Base-by-base conservation (phyloP, 2,113 vertebrate genomes). In the Semnornis frantzii region DNA sequence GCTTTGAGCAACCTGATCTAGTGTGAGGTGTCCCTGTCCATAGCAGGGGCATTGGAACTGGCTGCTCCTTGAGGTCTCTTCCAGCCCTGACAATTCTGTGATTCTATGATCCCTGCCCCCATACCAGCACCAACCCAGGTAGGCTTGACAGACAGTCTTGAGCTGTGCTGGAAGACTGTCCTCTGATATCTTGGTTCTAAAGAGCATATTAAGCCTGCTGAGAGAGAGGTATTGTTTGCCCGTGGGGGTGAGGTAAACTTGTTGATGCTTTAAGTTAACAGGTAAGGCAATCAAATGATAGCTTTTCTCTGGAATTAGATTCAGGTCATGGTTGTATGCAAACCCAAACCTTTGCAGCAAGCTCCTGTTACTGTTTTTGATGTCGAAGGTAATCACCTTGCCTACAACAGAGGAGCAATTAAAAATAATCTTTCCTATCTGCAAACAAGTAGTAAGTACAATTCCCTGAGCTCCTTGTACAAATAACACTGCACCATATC, bases 81-180 rank as follows among this genome's bases (percentile, higher is more conserved):
- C 42, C 42, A 42, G 42, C 42, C 42, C 42, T 42, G 42, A 42
- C 42, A 42, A 42, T 42, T 42, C 42, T 42, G 14, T 42, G 42
- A 42, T 42, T 42, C 42, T 42, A 42, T 42, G 42, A 42, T 52
- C 39, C 48, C 44, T 55, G 27, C 15, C 82, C 16, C 19, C 3
- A 0, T 3, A 21, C 20, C 70, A 17, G 9, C 13, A 27, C 52
- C 4, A 0, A 52, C 24, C 39, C 4, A 2, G 20, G 10, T 64
- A 9, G 28, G 52, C n/a, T 44, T 57, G 30, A 25, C 48, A 52
- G 31, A n/a, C 28, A 70, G 42, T 28, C 64, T 54, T 52, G 33
- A 70, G 30, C 70, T 64, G 62, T 0, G 0, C 76, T 42, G 15
- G 44, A 68, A 42, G 37, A 74, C 18, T 42, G 9, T 14, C 37